Base-by-base conservation (phyloP, 2,888 invertebrate genomes). In the Diachrysia chrysitis region DNA sequence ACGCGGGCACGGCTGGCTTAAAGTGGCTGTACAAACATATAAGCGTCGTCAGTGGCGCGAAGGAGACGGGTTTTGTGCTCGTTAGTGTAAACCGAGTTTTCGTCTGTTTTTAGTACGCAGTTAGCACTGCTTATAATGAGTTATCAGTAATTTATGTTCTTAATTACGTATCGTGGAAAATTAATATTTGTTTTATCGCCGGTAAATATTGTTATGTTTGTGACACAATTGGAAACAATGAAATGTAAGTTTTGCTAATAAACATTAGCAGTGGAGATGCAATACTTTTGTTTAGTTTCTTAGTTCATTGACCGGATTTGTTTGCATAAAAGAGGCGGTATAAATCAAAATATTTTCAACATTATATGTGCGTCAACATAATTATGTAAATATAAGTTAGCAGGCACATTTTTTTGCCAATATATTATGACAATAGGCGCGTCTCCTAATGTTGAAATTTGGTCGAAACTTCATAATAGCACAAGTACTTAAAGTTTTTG, bases 21-120 rank as follows among this genome's bases (percentile, higher is more conserved):
- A 73, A 83, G 80, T 80, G 83, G 55, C 67, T 32, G 25, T 60
- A 66, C 48, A 48, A 58, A 56, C 53, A 68, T 37, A 66, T 55
- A 71, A 37, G 67, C 48, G 63, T 60, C 25, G 51, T 21, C 53
- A 23, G 73, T 51, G 56, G 58, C 53, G 63, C 51, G 55, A 58
- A 54, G 58, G 14, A 66, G 58, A 67, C 66, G 46, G 57, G 60
- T 75, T 68, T 70, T 68, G 69, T 60, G 63, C 81, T 80, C 78
- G 68, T 79, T 80, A 78, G 78, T 55, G 55, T 58, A 56, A 58
- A 68, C 58, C 16, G 23, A 69, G 56, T 69, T 58, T 71, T 57
- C 23, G 42, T 54, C 69, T 76, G 23, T 37, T 64, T 61, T 65
- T n/a, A 23, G 59, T 23, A 25, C 58, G 29, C 37, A 48, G 23